A percentile compares a stretch with the other conserved stretches of the same genome.
Evolutionary conservation across 2,113 vertebrate genomes (phyloP).

Genomic region (Lamprologus lemairii): DNA sequence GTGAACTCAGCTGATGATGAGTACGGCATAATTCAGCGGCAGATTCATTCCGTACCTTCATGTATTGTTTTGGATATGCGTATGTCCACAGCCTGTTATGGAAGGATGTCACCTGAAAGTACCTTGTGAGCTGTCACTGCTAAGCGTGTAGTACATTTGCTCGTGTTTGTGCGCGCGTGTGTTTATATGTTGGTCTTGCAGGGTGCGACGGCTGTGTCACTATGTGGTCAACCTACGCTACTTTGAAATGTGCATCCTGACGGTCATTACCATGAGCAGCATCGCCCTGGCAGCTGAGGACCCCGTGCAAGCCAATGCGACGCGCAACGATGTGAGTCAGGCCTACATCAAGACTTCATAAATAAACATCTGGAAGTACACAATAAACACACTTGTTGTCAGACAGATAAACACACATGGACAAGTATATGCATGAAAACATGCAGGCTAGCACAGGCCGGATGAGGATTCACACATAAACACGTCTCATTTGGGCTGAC

Average conservation of each 20-base stretch:
- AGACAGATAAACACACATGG: neutral
- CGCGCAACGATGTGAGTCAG: conserved; percentile 85
- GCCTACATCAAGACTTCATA: neutral
- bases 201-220: conserved; percentile 88
- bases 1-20: neutral
- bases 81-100: neutral
- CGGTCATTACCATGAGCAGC: conserved; percentile 95
- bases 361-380: neutral
- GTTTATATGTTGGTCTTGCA: conserved; percentile 41
- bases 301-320: conserved; percentile 82
- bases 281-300: conserved; percentile 94
- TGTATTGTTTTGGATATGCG: neutral
- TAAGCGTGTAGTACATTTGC: neutral
- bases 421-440: neutral
- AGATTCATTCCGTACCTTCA: neutral
- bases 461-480: neutral
- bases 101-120: neutral
- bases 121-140: neutral
- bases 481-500: neutral
- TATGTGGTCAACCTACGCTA: conserved; percentile 92
- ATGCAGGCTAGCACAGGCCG: neutral
- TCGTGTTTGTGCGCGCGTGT: neutral
- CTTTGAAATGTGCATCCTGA: conserved; percentile 95
- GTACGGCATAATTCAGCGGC: neutral
- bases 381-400: neutral